Evolutionary conservation across 2,888 invertebrate genomes (phyloP), one percentile per base, ranked within the genome.

Genomic region (Strigamia transsilvanica): DNA sequence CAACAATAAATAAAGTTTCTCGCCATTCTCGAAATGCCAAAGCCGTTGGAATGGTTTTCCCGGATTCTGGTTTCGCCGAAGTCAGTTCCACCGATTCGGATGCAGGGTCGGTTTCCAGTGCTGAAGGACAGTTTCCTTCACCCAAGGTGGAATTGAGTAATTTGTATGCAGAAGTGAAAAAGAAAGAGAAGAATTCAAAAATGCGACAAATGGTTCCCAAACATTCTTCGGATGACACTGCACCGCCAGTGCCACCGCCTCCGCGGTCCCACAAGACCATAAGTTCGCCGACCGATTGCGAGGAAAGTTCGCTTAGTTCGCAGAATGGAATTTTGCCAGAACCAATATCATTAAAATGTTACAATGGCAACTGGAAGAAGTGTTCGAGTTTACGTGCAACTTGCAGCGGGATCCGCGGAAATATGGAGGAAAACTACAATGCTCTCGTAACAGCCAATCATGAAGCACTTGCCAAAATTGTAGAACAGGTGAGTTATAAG

Each of bases 401-500:
- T 81, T 91, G 94, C 83, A 94, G 94, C 87, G 92, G 95, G 84
- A 94, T 95, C 12, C 94, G 95, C 87, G 93, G 92, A 86, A 94
- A 93, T 87, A 90, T 96, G 84, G 95, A 96, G 87, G 95, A 96
- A 87, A 95, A 95, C 89, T 96, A 96, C 87, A 94, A 94, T 21
- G 95, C 95, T 66, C 95, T 96, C 46, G 93, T 95, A 84, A 93
- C 94, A 51, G 95, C 95, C 84, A 96, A 96, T 90, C 95, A 95
- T 87, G 95, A 96, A 89, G 95, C 95, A 9, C 90, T 96, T 23
- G 94, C 95, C 81, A 95, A 95, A 89, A 93, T 96, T 86, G 90
- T 95, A 84, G 95, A 96, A 89, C 94, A 95, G 91, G 95, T 95
- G 88, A 87, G 7, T 34, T 86, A 34, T 73, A 73, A n/a, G n/a